These are phyloP conservation scores for Papilio polytes DNA, from an alignment of 1,140 invertebrate genomes.

Conservation along the genomic window DNA sequence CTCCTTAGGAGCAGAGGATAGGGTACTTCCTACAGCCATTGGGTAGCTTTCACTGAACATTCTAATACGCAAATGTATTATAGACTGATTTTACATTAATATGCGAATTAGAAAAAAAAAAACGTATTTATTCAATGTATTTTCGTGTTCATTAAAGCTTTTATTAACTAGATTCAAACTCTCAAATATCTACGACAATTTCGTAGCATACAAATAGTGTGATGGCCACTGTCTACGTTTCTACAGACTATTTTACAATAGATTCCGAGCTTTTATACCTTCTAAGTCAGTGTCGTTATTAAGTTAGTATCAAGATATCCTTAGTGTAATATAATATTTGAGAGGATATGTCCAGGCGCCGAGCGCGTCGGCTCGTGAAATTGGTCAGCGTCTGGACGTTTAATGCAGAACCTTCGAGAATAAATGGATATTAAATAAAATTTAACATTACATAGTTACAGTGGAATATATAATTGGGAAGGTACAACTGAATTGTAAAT, in stretches of 20 bases:
- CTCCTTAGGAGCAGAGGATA: not conserved
- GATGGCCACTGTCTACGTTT: not conserved
- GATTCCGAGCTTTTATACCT: not conserved
- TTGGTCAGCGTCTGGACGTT: conserved; percentile 50
- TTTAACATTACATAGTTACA: not conserved
- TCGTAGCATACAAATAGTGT: not conserved
- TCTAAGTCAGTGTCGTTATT: not conserved
- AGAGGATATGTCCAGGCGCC: not conserved
- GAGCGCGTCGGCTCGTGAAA: conserved; percentile 55
- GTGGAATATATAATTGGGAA: not conserved
- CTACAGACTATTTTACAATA: not conserved
- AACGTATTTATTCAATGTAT: too few species aligned
- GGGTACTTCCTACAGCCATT: not conserved
- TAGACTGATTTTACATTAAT: not conserved
- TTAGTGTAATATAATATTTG: conserved; percentile 4
- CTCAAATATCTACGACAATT: too few species aligned
- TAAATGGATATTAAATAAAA: conserved; percentile 34
- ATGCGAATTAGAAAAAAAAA: not conserved
- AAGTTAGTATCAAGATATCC: too few species aligned
- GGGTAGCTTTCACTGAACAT: conserved; percentile 8
- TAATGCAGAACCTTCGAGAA: conserved; percentile 49
- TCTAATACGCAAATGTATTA: not conserved
- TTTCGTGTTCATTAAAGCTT: too few species aligned
- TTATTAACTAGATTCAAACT: too few species aligned
- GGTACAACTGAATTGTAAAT: not conserved